Conservation (phyloP, 2,113 vertebrate genomes). For the Petromus typicus region DNA sequence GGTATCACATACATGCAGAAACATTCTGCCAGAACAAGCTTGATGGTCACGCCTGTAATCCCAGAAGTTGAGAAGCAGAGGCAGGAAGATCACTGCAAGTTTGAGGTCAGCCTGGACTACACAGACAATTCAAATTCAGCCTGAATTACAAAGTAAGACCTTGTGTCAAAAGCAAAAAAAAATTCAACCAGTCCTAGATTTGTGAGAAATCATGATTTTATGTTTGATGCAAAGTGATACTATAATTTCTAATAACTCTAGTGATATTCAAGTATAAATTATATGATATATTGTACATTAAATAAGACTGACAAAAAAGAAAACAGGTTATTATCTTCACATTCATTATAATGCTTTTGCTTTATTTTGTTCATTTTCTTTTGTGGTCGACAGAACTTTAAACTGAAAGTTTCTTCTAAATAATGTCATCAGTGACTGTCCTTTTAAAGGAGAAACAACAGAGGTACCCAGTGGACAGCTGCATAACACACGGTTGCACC, state of each 20-base stretch:
- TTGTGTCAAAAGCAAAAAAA: not conserved
- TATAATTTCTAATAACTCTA: conserved; percentile 25
- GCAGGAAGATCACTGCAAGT: not conserved
- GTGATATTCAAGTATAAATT: not conserved
- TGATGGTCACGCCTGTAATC: not conserved
- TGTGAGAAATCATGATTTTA: not conserved
- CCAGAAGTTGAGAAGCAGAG: not conserved
- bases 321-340: not conserved
- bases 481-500: not conserved
- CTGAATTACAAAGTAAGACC: not conserved
- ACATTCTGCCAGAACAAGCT: not conserved
- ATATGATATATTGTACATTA: not conserved
- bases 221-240: not conserved
- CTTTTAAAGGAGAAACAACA: conserved; percentile 42
- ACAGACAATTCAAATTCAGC: not conserved
- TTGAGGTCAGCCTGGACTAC: not conserved
- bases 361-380: conserved; percentile 62
- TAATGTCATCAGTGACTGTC: not conserved
- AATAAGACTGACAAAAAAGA: not conserved
- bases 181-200: not conserved
- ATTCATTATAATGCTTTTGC: conserved; percentile 14
- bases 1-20: conserved; percentile 5
- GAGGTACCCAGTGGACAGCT: not conserved
- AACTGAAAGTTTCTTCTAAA: not conserved
- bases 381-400: not conserved